Evolutionary conservation across 1,140 invertebrate genomes (phyloP).

Genomic region (Drosophila tropicalis): DNA sequence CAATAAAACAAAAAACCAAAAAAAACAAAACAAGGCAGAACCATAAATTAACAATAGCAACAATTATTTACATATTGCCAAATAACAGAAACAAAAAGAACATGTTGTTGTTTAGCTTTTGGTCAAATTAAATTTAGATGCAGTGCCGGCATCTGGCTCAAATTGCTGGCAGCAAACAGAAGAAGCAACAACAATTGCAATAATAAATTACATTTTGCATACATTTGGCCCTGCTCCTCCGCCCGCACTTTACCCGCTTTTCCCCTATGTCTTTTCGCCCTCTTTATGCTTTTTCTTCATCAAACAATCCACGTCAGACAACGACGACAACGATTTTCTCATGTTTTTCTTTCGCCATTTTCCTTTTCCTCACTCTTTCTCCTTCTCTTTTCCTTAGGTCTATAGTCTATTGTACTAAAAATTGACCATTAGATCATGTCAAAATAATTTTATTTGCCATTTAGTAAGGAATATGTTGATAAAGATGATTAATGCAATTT

Average conservation of each 20-base stretch:
- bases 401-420: slow-evolving; percentile 68
- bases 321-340: background rate
- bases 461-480: slow-evolving; percentile 12
- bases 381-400: slow-evolving; percentile 6
- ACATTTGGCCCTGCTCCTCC: background rate
- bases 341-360: slow-evolving; percentile 9
- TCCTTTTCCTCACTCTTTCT: slow-evolving; percentile 26
- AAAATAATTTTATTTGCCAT: slow-evolving; percentile 65
- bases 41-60: slow-evolving; percentile 43
- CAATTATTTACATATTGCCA: slow-evolving; percentile 60
- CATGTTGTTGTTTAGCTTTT: slow-evolving; percentile 37
- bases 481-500: slow-evolving; percentile 31
- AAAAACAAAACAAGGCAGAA: slow-evolving; percentile 35
- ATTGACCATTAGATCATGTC: slow-evolving; percentile 78
- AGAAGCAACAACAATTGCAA: slow-evolving; percentile 27
- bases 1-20: slow-evolving; percentile 5
- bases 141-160: slow-evolving; percentile 48
- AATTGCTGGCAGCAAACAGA: slow-evolving; percentile 54
- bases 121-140: slow-evolving; percentile 70
- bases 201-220: slow-evolving; percentile 68
- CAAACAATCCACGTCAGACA: slow-evolving; percentile 11
- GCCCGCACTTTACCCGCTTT: background rate
- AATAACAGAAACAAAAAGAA: slow-evolving; percentile 21
- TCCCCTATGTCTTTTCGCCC: slow-evolving; percentile 2
- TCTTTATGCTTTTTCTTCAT: slow-evolving; percentile 18